Evolutionary conservation across 2,888 invertebrate genomes (phyloP).

Genomic region (Augochlorella aurata): DNA sequence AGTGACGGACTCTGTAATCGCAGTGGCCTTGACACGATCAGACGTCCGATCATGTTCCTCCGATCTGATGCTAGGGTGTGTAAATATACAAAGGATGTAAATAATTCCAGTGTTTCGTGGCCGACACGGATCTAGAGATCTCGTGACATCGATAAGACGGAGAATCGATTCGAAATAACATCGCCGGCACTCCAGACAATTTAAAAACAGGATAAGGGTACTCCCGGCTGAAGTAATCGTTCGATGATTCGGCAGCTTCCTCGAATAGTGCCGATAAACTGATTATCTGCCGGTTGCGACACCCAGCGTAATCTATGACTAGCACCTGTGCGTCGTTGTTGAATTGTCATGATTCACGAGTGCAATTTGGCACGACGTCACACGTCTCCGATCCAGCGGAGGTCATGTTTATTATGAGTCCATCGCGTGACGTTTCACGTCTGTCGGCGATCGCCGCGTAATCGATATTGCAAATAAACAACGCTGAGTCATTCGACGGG

Average conservation of each 20-base stretch:
- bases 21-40: slow-evolving; percentile 3
- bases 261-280: slow-evolving; percentile 22
- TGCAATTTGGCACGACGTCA: slow-evolving; percentile 41
- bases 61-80: neutral
- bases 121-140: neutral
- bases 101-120: neutral
- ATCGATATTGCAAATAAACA: slow-evolving; percentile 7
- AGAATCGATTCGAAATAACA: neutral
- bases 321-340: slow-evolving; percentile 16
- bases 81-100: neutral
- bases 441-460: neutral
- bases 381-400: slow-evolving; percentile 19
- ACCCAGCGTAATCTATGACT: slow-evolving; percentile 6
- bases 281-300: slow-evolving; percentile 35
- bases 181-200: neutral
- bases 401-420: neutral
- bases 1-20: neutral
- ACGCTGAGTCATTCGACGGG: neutral
- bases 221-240: neutral
- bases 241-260: neutral
- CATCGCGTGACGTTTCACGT: neutral
- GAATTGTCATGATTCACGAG: slow-evolving; percentile 27
- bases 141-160: neutral
- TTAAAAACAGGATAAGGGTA: neutral
- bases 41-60: neutral